Evolutionary conservation across 2,888 invertebrate species (phyloP).

Genomic region (Elmis aenea): DNA sequence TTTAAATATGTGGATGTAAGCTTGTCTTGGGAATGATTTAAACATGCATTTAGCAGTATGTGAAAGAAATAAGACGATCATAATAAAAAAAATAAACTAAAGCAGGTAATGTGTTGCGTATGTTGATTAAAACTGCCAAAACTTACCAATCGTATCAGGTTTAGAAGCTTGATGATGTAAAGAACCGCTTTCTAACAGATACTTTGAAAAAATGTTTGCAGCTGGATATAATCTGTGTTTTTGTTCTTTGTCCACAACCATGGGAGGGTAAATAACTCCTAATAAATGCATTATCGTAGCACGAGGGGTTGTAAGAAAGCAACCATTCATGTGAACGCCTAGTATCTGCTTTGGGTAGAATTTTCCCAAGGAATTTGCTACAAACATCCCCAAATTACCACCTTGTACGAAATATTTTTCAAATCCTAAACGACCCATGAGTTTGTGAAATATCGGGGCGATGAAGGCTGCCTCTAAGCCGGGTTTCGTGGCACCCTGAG

Average conservation of each 20-base stretch:
- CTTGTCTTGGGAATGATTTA: too few species aligned
- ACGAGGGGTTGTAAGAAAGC: slow-evolving; percentile 18
- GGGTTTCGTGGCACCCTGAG: slow-evolving; percentile 53
- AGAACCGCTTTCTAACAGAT: slow-evolving; percentile 55
- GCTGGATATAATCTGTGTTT: slow-evolving; percentile 51
- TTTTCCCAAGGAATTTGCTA: slow-evolving; percentile 57
- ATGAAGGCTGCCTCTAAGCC: slow-evolving; percentile 58
- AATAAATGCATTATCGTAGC: slow-evolving; percentile 16
- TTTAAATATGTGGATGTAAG: too few species aligned
- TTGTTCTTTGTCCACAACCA: slow-evolving; percentile 47
- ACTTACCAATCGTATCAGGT: slow-evolving; percentile 78
- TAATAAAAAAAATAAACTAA: too few species aligned
- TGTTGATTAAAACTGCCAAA: too few species aligned
- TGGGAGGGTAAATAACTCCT: slow-evolving; percentile 18
- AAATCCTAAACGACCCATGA: slow-evolving; percentile 67
- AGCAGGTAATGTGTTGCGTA: too few species aligned
- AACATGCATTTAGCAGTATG: too few species aligned
- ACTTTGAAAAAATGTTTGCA: slow-evolving; percentile 42
- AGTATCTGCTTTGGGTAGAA: slow-evolving; percentile 57
- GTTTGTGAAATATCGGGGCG: slow-evolving; percentile 56
- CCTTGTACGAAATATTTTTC: slow-evolving; percentile 66
- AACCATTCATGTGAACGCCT: slow-evolving; percentile 46
- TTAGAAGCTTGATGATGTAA: slow-evolving; percentile 81
- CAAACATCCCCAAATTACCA: slow-evolving; percentile 74
- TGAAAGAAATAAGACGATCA: too few species aligned